Evolutionary conservation across 1,140 invertebrate species (phyloP), one percentile per base, ranked within the genome.

Genomic region (Seison nebaliae): DNA sequence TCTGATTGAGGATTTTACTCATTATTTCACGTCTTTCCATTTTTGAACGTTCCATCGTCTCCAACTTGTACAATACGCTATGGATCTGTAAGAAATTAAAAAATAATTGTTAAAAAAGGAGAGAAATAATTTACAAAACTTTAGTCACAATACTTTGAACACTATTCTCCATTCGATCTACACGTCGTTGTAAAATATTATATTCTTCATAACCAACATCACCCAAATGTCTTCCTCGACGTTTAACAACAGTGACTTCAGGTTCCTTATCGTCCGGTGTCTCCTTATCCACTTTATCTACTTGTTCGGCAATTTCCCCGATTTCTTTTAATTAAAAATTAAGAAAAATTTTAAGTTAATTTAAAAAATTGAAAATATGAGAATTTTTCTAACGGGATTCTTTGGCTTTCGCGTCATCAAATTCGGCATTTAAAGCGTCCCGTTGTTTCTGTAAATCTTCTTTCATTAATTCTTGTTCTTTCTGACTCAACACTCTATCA

Each of bases 21-120:
- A 14, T n/a, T 9, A 26, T 26, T 26, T 26, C 14, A 9, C 14
- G 9, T 26, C 14, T 26, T n/a, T 26, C 24, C 9, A 9, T 9
- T 50, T 65, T 65, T 5, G 57, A 52, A 48, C 59, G 63, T 47
- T 67, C 65, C 59, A 66, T 65, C 15, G 56, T 55, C 46, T 66
- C 63, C 47, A 67, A 51, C 47, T 66, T 66, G 12, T 59, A 54
- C 20, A 68, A 47, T 19, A 66, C 64, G 14, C 57, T 56, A 46
- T 68, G 65, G 36, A 68, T 67, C 48, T 67, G 7, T 19, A 23
- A 2, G 18, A 5, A 12, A 5, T 12, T 14, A 2, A n/a, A 21
- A 23, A 2, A 23, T 3, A 19, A 21, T 19, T 9, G 14, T 34
- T 4, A 23, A 21, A 8, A 23, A 12, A 34, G 14, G 7, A 7